Conservation (phyloP, 2,888 invertebrate genomes). For the Latrodectus elegans region DNA sequence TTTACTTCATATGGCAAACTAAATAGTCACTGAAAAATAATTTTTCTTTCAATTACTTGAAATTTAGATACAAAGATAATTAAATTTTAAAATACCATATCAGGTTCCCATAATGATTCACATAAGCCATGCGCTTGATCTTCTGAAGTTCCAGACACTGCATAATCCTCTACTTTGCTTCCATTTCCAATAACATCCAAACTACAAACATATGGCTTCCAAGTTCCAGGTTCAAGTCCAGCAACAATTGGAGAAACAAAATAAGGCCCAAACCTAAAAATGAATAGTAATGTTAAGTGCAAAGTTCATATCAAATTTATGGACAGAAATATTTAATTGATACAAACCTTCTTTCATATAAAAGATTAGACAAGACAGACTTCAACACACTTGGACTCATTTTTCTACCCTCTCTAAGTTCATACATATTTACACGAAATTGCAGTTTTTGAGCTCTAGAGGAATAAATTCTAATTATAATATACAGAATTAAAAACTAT, state of each 20-base stretch:
- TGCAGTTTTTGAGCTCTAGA: conserved; percentile 83
- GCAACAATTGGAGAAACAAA: conserved; percentile 98
- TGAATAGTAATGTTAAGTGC: not conserved
- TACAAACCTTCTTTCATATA: conserved; percentile 86
- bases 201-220: conserved; percentile 91
- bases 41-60: too few species aligned
- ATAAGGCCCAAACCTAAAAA: conserved; percentile 93
- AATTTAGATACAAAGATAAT: too few species aligned
- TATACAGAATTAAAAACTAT: too few species aligned
- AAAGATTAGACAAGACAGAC: conserved; percentile 93
- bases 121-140: conserved; percentile 84
- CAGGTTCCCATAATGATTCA: conserved; percentile 94
- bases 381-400: conserved; percentile 94
- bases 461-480: conserved; percentile 36
- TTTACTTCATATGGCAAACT: too few species aligned
- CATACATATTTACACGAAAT: conserved; percentile 94
- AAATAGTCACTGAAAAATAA: too few species aligned
- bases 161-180: conserved; percentile 94
- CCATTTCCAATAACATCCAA: conserved; percentile 97
- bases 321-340: not conserved
- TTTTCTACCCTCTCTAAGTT: conserved; percentile 91
- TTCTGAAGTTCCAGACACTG: conserved; percentile 88
- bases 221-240: conserved; percentile 87
- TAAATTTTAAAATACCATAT: conserved; percentile 78
- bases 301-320: not conserved